Conservation (phyloP, 1,140 invertebrate genomes). For the Heliothis virescens region DNA sequence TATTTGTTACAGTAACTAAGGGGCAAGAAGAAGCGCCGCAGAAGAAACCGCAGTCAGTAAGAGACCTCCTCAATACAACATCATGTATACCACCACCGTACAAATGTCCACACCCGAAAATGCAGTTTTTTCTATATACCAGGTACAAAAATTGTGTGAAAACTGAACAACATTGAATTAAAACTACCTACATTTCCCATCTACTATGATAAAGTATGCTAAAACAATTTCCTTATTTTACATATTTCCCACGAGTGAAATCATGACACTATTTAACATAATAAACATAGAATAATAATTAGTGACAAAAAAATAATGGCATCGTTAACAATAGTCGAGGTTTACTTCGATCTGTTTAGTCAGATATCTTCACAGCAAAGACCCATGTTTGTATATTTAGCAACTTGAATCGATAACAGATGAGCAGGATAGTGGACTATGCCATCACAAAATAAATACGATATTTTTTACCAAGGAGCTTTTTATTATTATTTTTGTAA, state of each 20-base stretch:
- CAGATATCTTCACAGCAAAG: background rate
- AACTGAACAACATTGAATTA: no score
- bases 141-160: constrained; percentile 82
- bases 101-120: constrained; percentile 92
- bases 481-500: background rate
- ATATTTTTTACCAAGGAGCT: background rate
- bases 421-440: no score
- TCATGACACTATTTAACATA: background rate
- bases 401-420: no score
- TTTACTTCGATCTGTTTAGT: background rate
- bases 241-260: background rate
- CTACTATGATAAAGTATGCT: no score
- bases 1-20: constrained; percentile 67
- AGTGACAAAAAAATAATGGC: background rate
- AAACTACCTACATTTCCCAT: no score
- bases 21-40: constrained; percentile 64
- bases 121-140: constrained; percentile 94
- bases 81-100: constrained; percentile 93
- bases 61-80: constrained; percentile 91
- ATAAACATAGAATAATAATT: background rate
- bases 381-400: background rate
- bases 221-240: background rate
- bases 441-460: background rate
- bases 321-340: constrained; percentile 8
- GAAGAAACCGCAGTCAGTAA: constrained; percentile 87